Conservation (phyloP, 2,888 invertebrate species). For the Perizoma flavofasciatum region DNA sequence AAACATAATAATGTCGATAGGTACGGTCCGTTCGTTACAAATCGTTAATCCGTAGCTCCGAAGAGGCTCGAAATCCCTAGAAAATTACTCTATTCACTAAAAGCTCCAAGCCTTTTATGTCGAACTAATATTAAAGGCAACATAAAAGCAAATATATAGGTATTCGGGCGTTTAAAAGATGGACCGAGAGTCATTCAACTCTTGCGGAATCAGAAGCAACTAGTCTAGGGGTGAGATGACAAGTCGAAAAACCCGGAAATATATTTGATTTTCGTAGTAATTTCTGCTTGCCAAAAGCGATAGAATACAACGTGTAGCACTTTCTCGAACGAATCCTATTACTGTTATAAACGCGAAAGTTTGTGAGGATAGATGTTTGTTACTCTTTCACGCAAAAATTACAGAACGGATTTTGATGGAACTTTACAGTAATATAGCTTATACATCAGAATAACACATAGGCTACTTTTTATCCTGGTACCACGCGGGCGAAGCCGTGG, state of each 20-base stretch:
- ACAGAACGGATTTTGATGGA: too few relatives aligned
- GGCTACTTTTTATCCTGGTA: too few relatives aligned
- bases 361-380: too few relatives aligned
- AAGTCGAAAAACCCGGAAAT: slow-evolving; percentile 11
- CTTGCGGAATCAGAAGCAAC: slow-evolving; percentile 40
- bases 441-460: too few relatives aligned
- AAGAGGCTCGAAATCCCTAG: slow-evolving; percentile 16
- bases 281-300: too few relatives aligned
- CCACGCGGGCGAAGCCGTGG: too few relatives aligned
- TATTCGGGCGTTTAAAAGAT: slow-evolving; percentile 34
- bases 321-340: too few relatives aligned
- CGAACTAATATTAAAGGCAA: slow-evolving; percentile 28
- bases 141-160: slow-evolving; percentile 21
- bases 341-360: too few relatives aligned
- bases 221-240: slow-evolving; percentile 29
- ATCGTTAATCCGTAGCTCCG: slow-evolving; percentile 11
- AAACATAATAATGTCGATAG: not conserved
- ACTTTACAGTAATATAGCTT: too few relatives aligned
- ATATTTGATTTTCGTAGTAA: too few relatives aligned
- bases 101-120: slow-evolving; percentile 24
- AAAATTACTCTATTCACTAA: slow-evolving; percentile 22
- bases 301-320: too few relatives aligned
- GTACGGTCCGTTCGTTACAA: slow-evolving; percentile 7
- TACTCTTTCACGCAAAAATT: too few relatives aligned
- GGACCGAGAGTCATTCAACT: slow-evolving; percentile 35